Evolutionary conservation across 2,113 vertebrate species (phyloP).

Genomic region (Emydocephalus ijimae): DNA sequence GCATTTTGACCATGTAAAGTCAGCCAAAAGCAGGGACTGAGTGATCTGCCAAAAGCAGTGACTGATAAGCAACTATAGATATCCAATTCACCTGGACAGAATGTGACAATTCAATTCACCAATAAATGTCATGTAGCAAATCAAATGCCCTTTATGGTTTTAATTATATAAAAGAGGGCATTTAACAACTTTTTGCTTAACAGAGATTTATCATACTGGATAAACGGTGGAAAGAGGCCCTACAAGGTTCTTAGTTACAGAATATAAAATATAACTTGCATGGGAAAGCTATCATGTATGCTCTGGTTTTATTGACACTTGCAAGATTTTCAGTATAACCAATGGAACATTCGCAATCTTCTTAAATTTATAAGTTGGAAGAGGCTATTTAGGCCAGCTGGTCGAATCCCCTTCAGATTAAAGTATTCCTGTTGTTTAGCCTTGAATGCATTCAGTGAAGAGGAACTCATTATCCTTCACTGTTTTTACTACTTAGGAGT

Average conservation of each 20-base stretch:
- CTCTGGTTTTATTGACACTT: not conserved
- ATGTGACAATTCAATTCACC: not conserved
- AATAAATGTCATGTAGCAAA: not conserved
- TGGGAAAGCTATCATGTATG: not conserved
- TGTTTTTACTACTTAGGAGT: not conserved
- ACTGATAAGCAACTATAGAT: not conserved
- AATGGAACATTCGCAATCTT: not conserved
- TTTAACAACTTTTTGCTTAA: not conserved
- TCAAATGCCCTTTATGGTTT: not conserved
- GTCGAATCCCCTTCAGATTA: not conserved
- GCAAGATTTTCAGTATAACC: not conserved
- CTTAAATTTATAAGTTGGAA: not conserved
- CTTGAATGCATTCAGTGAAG: not conserved
- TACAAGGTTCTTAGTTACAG: not conserved
- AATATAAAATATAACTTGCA: not conserved
- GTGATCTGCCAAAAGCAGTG: not conserved
- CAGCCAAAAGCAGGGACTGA: not conserved
- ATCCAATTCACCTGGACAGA: not conserved
- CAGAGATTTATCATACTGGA: conserved; percentile 7
- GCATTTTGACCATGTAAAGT: not conserved
- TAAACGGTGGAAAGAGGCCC: not conserved
- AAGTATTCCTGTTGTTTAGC: not conserved
- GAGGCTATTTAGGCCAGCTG: not conserved
- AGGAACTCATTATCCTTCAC: not conserved
- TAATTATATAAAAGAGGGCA: not conserved